Percentiles rank a stretch among this genome's conserved stretches.
Conservation (phyloP, 2,888 invertebrate genomes). For the Cephus nigrinus region DNA sequence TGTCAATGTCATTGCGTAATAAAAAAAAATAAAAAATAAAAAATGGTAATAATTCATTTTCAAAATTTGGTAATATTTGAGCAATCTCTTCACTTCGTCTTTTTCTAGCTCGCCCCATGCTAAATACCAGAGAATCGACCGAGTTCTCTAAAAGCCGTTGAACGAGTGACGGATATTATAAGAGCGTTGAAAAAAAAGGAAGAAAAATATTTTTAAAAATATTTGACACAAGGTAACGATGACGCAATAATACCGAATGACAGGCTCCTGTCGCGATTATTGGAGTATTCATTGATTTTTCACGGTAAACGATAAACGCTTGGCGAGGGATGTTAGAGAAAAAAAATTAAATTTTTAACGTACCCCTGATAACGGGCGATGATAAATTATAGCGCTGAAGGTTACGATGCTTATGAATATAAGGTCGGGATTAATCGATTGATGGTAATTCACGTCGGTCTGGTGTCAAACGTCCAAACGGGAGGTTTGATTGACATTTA, state of each 20-base stretch:
- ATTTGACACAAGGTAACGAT: not conserved
- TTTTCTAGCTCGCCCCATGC: not conserved
- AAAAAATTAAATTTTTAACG: not conserved
- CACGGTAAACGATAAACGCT: not conserved
- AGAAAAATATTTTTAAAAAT: not conserved
- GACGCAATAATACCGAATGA: not conserved
- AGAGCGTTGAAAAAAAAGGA: not conserved
- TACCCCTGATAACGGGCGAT: not conserved
- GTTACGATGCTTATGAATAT: not conserved
- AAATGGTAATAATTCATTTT: not conserved
- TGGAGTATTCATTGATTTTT: not conserved
- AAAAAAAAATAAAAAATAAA: not conserved
- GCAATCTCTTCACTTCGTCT: not conserved
- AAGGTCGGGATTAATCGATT: not conserved
- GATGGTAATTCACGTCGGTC: not conserved
- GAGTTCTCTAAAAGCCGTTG: not conserved
- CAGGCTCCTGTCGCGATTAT: not conserved
- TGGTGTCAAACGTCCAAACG: not conserved
- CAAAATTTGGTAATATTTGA: not conserved
- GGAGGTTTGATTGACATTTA: not conserved
- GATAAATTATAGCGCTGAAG: not conserved
- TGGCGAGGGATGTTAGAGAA: not conserved
- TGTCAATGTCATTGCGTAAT: not conserved
- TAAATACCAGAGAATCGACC: not conserved
- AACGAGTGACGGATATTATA: not conserved